A percentile compares a stretch with the other conserved stretches of the same genome.
phyloP scores from a whole-genome alignment of 1,140 invertebrate genomes.

The Pseudomyrmex gracilis region DNA sequence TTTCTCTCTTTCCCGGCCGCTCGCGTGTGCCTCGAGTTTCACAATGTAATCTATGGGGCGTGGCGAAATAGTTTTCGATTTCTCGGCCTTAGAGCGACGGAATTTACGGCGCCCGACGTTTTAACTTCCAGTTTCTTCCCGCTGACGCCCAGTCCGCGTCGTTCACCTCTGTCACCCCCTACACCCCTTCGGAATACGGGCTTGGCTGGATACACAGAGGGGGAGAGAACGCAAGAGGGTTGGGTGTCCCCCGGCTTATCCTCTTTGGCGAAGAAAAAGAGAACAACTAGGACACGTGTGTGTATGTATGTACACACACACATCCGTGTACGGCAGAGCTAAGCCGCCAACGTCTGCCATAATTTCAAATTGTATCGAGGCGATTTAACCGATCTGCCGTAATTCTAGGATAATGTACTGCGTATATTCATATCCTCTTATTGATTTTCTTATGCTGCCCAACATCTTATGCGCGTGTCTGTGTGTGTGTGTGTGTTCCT shows the following conservation, averaged over 20 bases:
- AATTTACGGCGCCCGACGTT: slow-evolving; percentile 75
- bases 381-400: slow-evolving; percentile 58
- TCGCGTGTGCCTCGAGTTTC: slow-evolving; percentile 61
- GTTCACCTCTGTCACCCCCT: slow-evolving; percentile 18
- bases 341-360: slow-evolving; percentile 44
- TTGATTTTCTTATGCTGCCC: slow-evolving; percentile 28
- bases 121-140: slow-evolving; percentile 70
- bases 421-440: slow-evolving; percentile 20
- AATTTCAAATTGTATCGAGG: slow-evolving; percentile 60
- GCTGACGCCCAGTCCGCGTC: slow-evolving; percentile 1
- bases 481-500: not conserved
- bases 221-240: too few species aligned
- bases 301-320: slow-evolving; percentile 18
- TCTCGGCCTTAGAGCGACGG: slow-evolving; percentile 68
- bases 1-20: not conserved
- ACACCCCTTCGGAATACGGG: too few species aligned
- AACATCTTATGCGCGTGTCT: not conserved
- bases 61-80: slow-evolving; percentile 81
- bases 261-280: slow-evolving; percentile 14
- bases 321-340: slow-evolving; percentile 10
- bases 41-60: slow-evolving; percentile 79
- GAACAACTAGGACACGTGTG: slow-evolving; percentile 18
- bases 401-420: slow-evolving; percentile 55
- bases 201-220: too few species aligned
- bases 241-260: slow-evolving; percentile 33